Evolutionary conservation across 1,140 invertebrate genomes (phyloP), one percentile per base, ranked within the genome.

Genomic region (Maconellicoccus hirsutus): DNA sequence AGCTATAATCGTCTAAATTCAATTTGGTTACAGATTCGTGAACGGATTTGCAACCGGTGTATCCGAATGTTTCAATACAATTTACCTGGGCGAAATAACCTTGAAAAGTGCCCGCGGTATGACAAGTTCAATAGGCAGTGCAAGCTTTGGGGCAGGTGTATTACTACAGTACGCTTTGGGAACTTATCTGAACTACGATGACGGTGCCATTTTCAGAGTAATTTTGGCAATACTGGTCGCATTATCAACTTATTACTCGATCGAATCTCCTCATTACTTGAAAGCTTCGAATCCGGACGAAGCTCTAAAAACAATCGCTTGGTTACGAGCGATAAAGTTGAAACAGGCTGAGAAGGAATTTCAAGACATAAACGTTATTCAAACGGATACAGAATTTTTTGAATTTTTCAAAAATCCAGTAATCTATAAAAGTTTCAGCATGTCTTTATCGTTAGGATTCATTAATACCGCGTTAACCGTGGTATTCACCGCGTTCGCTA

Each of bases 141-240:
- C 92, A 6, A 90, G 89, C 76, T 84, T 89, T 38, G 84, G 85
- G 7, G 73, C 89, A n/a, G 94, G 94, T 3, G 86, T 93, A 74
- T 77, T 94, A 0, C 84, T 88, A 26, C 82, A 89, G 0, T 96
- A 92, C 77, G 77, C 81, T 0, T 82, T 92, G 27, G 93, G 93
- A 0, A 86, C 90, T 0, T 88, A 81, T 75, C 82, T 90, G 0
- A 81, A 82, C 0, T 93, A 93, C 79, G 77, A 79, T 27, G 80
- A 80, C 1, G 81, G 91, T 14, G 86, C 87, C 73, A 83, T 88
- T 72, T 78, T 84, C 0, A 87, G 86, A 73, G 79, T 85, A 1
- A 78, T 80, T 0, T 76, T 88, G 42, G 86, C 87, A 0, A 74
- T 85, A 1, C 29, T 85, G 0, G 88, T 91, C 78, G 74, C 89